These are phyloP conservation scores for Fulmarus glacialis DNA, from an alignment of 2,113 vertebrate species.

Conservation along the genomic window DNA sequence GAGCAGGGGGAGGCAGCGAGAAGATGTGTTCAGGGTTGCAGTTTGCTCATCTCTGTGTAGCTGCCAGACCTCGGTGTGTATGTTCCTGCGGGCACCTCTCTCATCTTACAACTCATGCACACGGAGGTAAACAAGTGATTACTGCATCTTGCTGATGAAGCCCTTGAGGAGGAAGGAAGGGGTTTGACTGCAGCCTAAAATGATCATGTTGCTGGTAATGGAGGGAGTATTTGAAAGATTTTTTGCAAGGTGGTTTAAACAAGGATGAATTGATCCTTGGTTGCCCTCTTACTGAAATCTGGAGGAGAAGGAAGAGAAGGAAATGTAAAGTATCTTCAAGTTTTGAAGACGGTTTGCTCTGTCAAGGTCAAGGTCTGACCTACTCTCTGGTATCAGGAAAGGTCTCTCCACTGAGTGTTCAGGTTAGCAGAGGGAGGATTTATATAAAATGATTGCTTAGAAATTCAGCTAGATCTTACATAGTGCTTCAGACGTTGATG, in stretches of 20 bases:
- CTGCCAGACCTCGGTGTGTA: not conserved
- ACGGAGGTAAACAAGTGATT: not conserved
- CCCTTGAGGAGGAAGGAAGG: not conserved
- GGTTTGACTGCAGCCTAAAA: not conserved
- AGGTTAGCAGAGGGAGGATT: not conserved
- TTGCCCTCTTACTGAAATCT: not conserved
- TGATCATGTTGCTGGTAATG: not conserved
- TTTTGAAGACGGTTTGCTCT: not conserved
- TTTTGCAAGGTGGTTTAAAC: not conserved
- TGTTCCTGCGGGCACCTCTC: not conserved
- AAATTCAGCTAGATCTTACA: not conserved
- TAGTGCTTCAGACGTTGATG: accelerated
- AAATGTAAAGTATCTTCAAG: not conserved
- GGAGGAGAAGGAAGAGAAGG: not conserved
- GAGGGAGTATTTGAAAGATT: not conserved
- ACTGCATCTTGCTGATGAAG: not conserved
- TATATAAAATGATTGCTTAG: not conserved
- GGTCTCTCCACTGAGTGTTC: not conserved
- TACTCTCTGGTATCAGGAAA: not conserved
- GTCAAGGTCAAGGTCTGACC: not conserved
- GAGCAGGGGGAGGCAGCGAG: not conserved
- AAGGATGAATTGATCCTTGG: not conserved
- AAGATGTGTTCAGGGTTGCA: not conserved
- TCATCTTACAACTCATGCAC: not conserved
- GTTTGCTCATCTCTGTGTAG: not conserved